Conservation (phyloP, 1,140 invertebrate genomes). For the Acromyrmex echinatior region DNA sequence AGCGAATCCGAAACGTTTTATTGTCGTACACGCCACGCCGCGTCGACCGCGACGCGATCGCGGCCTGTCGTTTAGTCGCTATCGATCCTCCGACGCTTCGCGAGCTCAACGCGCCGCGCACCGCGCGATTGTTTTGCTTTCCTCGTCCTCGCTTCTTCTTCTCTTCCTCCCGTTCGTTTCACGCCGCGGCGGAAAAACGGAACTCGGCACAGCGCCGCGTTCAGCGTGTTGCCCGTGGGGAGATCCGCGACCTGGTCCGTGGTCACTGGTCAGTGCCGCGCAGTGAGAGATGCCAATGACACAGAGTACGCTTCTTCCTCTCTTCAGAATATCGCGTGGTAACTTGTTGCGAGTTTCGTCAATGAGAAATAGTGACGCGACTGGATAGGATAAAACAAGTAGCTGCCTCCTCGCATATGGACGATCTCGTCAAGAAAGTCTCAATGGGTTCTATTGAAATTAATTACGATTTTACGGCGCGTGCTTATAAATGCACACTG, state of each 20-base stretch:
- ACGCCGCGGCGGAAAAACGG: not conserved
- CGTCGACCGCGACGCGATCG: constrained; percentile 62
- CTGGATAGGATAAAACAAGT: not conserved
- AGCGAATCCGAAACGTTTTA: constrained; percentile 75
- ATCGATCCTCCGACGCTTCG: constrained; percentile 55
- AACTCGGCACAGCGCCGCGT: not conserved
- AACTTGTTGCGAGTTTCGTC: not conserved
- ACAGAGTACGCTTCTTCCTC: not conserved
- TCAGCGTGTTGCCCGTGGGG: too few relatives aligned
- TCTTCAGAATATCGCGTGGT: not conserved
- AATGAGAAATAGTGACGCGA: not conserved
- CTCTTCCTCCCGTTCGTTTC: not conserved
- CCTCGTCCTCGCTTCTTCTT: not conserved
- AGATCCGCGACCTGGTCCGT: not conserved
- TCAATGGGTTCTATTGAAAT: constrained; percentile 2
- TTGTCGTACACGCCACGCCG: constrained; percentile 63
- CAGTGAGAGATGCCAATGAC: not conserved
- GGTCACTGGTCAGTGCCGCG: not conserved
- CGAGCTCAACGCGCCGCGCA: constrained; percentile 7
- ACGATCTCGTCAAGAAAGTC: not conserved
- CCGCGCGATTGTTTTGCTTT: not conserved
- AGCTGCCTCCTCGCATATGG: not conserved
- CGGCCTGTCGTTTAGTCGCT: constrained; percentile 54
- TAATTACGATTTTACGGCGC: not conserved
- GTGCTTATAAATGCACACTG: not conserved